Base-by-base conservation (phyloP, 2,888 invertebrate genomes). In the Ormyrus pomaceus region DNA sequence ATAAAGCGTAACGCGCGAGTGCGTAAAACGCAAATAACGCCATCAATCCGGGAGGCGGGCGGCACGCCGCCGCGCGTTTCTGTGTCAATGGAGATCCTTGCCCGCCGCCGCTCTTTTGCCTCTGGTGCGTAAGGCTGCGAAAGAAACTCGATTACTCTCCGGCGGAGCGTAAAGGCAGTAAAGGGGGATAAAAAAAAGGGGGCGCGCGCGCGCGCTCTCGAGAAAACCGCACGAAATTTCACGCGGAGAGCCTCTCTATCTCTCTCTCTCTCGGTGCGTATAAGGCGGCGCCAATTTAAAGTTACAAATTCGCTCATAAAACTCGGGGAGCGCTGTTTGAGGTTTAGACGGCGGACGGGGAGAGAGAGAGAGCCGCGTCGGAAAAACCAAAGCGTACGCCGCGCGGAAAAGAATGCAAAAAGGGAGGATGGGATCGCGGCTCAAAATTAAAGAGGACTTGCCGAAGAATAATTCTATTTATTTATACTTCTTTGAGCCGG, bases 251-350 rank as follows among this genome's bases (percentile, higher is more conserved):
- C 3, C 45, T 58, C 19, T 66, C 50, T n/a, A 4, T 50, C 66
- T 2, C 45, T 58, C 19, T 66, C 50, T n/a, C 13, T 50, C 66
- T 2, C 58, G 58, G 19, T 19, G 11, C 61, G 58, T 51, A 9
- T 3, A 9, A 65, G 51, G 76, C 74, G 80, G 82, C 84, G 82
- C 86, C 89, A 89, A 89, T 89, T 89, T 89, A 87, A 89, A 89
- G 86, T 89, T 89, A 89, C 89, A 89, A 89, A 89, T 89, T 89
- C 85, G 88, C 72, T 84, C 87, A 86, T 89, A 89, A 89, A 89
- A 88, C 83, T 81, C 84, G 79, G 69, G 64, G 64, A n/a, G 69
- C 65, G 19, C 4, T 64, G 69, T 77, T 82, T 59, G 58, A 64
- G 50, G 66, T 64, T 73, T 69, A 70, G 19, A 19, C 59, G 55